Evolutionary conservation across 2,797 vertebrate species (phyloP), one percentile per base, ranked within the genome.

Genomic region (Enteromius thamalakanensis): DNA sequence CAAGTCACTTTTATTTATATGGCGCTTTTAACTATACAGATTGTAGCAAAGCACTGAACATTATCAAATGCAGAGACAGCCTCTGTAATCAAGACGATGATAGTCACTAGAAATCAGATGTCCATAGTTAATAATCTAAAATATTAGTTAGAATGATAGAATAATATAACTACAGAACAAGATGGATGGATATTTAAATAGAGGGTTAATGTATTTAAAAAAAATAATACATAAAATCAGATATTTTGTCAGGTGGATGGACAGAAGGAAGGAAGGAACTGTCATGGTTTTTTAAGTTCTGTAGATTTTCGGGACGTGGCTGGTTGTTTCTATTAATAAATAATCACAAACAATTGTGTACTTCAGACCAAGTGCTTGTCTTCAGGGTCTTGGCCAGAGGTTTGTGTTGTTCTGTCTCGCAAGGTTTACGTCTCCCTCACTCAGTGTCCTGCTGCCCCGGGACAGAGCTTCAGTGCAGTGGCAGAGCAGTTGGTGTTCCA

Each of bases 401-500:
- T 80, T 70, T 51, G 26, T 23, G 17, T 14, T 60, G 51, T 71
- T 53, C 26, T 72, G 19, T 72, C 55, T 55, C 10, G 3, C 23
- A 65, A 21, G 34, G 34, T 42, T 26, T 55, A n/a, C 15, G 15
- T 17, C 15, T 51, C 47, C 47, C n/a, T 26, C 55, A 60, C 12
- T 40, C 23, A 15, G 21, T 9, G 32, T 69, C 49, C 45, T 55
- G 34, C 11, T 26, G 21, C 32, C 11, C 4, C 15, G 64, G 64
- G 64, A 84, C 75, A 68, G 80, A 76, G 87, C 88, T 88, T 85
- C 83, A 65, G 60, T 68, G 60, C 85, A 88, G 86, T 91, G 90
- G 90, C 90, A 90, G 88, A 88, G 29, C 58, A 80, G 58, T 88
- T 89, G 82, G 88, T 90, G 91, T 91, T 62, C 86, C 81, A 87